Evolutionary conservation across 2,113 vertebrate species (phyloP).

Genomic region (Chlorodrepanis virens): DNA sequence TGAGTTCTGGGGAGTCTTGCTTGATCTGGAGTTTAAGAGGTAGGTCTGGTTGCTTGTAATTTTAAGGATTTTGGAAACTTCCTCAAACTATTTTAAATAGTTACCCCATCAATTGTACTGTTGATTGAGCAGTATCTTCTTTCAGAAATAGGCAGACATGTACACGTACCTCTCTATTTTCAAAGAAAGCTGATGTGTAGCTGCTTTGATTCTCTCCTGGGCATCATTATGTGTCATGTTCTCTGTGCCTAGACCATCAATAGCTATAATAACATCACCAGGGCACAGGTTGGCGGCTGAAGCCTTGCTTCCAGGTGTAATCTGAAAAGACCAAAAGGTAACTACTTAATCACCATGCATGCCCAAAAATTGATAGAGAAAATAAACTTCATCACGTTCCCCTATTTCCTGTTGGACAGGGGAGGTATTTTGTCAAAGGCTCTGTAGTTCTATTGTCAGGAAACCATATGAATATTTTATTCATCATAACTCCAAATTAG

Average conservation of each 20-base stretch:
- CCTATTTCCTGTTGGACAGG: fast-evolving
- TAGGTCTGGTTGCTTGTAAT: not conserved
- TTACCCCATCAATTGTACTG: not conserved
- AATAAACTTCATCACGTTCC: not conserved
- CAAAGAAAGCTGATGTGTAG: slow-evolving; percentile 80
- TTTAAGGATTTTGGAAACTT: not conserved
- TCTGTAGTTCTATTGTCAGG: not conserved
- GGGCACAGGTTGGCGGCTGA: slow-evolving; percentile 85
- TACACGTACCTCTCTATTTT: slow-evolving; percentile 87
- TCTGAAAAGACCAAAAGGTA: slow-evolving; percentile 72
- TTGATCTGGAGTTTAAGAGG: not conserved
- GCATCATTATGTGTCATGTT: slow-evolving; percentile 94
- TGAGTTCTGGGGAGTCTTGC: not conserved
- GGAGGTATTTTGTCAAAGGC: not conserved
- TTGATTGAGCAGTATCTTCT: not conserved
- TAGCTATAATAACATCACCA: slow-evolving; percentile 91
- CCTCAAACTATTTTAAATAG: not conserved
- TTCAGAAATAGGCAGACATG: not conserved
- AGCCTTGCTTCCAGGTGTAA: slow-evolving; percentile 94
- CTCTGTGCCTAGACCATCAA: slow-evolving; percentile 84
- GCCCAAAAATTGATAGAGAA: not conserved
- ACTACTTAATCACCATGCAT: not conserved
- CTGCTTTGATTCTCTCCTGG: slow-evolving; percentile 93
- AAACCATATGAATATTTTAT: not conserved
- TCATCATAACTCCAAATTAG: not conserved